phyloP scores from a whole-genome alignment of 1,140 invertebrate genomes.

The Heterodera carotae region DNA sequence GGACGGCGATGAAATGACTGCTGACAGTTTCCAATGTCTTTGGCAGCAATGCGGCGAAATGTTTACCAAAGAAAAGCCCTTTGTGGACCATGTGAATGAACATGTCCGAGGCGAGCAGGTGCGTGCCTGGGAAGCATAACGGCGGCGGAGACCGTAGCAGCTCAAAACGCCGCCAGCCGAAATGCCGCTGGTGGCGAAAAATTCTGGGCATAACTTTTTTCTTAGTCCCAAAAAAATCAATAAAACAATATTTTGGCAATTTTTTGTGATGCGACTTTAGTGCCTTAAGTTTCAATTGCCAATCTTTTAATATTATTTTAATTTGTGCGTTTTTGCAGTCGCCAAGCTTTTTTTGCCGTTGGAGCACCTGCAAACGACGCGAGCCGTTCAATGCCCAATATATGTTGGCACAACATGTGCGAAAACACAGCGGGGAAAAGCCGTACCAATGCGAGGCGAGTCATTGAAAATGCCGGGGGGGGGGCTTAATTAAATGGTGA shows the following conservation, averaged over 20 bases:
- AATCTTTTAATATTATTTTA: too few species aligned
- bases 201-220: too few species aligned
- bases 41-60: constrained; percentile 20
- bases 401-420: constrained; percentile 98
- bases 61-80: constrained; percentile 21
- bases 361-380: constrained; percentile 40
- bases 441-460: constrained; percentile 93
- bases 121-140: background rate
- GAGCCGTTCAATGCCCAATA: constrained; percentile 95
- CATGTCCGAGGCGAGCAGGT: constrained; percentile 27
- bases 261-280: too few species aligned
- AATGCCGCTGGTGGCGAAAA: too few species aligned
- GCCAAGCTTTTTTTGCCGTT: constrained; percentile 38
- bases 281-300: background rate
- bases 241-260: too few species aligned
- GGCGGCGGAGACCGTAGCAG: too few species aligned
- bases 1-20: background rate
- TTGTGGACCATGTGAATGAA: constrained; percentile 30
- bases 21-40: background rate
- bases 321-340: background rate
- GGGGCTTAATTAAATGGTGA: background rate
- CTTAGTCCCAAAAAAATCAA: too few species aligned
- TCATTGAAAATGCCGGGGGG: too few species aligned
- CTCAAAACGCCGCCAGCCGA: too few species aligned
- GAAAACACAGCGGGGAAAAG: constrained; percentile 96